Conservation (phyloP, 2,888 invertebrate genomes). For the Trissonchulus sp. region DNA sequence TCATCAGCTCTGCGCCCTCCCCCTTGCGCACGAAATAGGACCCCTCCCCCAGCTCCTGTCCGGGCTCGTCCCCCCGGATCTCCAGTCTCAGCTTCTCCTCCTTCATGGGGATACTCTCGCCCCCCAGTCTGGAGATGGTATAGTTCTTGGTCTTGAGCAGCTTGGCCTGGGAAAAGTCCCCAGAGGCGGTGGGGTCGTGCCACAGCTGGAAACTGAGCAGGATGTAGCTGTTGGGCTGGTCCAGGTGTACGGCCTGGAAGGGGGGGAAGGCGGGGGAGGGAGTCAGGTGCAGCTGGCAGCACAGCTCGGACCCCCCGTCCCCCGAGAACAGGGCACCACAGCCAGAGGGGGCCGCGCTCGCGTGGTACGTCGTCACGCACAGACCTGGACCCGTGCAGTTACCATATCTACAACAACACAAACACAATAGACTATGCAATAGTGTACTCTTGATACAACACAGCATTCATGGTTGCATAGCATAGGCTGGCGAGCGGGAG, state of each 20-base stretch:
- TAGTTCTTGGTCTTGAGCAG: background rate
- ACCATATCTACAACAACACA: background rate
- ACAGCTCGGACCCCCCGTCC: background rate
- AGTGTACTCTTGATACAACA: too few species aligned
- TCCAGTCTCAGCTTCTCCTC: background rate
- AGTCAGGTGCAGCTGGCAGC: background rate
- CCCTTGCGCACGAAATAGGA: constrained; percentile 12
- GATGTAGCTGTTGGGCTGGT: constrained; percentile 12
- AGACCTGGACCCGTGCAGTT: background rate
- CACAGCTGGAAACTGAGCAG: constrained; percentile 17
- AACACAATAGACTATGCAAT: too few species aligned
- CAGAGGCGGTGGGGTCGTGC: background rate
- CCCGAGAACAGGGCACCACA: too few species aligned
- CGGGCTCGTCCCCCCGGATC: background rate
- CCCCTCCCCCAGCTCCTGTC: background rate
- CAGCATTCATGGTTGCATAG: too few species aligned
- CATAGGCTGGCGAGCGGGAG: too few species aligned
- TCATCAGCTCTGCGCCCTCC: background rate
- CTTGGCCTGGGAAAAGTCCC: background rate
- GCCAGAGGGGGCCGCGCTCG: too few species aligned
- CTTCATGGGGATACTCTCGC: background rate
- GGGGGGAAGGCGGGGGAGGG: background rate
- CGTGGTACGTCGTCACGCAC: constrained; percentile 42
- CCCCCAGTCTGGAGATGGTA: background rate
- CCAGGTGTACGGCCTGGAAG: constrained; percentile 16